These are phyloP conservation scores for Jordanella pulchra DNA, from an alignment of 2,797 vertebrate genomes.

Conservation along the genomic window DNA sequence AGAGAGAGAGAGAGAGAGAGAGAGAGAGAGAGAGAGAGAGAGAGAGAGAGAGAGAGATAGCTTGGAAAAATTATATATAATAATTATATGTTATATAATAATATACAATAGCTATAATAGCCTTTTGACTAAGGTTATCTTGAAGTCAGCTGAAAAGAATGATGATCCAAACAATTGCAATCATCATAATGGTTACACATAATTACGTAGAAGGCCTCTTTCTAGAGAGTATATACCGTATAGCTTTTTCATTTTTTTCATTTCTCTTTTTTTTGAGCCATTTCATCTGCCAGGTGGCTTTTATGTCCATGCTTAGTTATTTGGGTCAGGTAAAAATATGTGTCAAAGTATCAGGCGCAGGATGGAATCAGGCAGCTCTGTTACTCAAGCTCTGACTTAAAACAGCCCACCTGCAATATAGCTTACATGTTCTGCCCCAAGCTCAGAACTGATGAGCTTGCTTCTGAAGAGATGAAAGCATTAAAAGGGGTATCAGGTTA, in stretches of 20 bases:
- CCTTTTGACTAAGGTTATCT: not conserved
- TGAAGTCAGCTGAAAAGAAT: not conserved
- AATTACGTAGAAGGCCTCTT: not conserved
- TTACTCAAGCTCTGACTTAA: conserved; percentile 14
- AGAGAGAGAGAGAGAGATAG: too few relatives aligned
- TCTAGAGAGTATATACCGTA: not conserved
- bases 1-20: too few relatives aligned
- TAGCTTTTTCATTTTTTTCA: too few relatives aligned
- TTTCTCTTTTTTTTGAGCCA: too few relatives aligned
- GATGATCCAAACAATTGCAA: not conserved
- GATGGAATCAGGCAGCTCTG: conserved; percentile 14
- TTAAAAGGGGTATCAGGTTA: not conserved
- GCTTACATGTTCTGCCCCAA: not conserved
- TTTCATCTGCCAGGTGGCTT: conserved; percentile 18
- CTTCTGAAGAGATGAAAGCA: conserved; percentile 5
- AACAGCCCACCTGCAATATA: conserved; percentile 1
- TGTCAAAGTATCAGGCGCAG: conserved; percentile 8
- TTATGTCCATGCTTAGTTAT: conserved; percentile 17
- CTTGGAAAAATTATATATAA: too few relatives aligned
- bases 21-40: too few relatives aligned
- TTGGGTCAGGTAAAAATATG: conserved; percentile 7
- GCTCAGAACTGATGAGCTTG: conserved; percentile 5
- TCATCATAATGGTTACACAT: not conserved
- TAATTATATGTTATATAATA: too few relatives aligned
- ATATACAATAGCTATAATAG: too few relatives aligned